Base-by-base conservation (phyloP, 2,888 invertebrate genomes). In the Melinaea marsaeus region DNA sequence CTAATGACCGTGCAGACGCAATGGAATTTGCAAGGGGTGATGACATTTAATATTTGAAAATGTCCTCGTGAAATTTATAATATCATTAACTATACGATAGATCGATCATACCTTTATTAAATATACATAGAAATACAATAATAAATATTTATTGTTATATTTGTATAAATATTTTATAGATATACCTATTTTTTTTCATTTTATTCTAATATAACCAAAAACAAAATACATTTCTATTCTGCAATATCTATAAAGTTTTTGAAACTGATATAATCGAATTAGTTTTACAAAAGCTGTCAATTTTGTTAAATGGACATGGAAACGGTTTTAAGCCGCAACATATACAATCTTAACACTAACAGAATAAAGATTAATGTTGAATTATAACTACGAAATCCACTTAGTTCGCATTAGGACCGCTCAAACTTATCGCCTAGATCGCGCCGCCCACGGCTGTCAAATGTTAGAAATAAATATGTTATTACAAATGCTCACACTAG, bases 381-480 rank as follows among this genome's bases (percentile, higher is more conserved):
- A 32, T 51, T 51, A 51, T 32, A 32, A 51, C 51, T 7, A 51
- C 11, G 51, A 51, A 51, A 32, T 51, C 51, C 51, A 51, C 51
- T 51, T 76, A 76, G 75, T 78, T 80, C 77, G 78, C 79, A 80
- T 72, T 81, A 81, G 75, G 74, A 66, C 58, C n/a, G 75, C 75
- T 64, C 64, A 60, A 71, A 79, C 74, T 63, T 68, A 81, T 88
- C 88, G 87, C 85, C 77, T 67, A 73, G 67, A 88, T 90, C 90
- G 77, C 75, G 72, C 85, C 89, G 86, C 90, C 88, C 81, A 86
- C 87, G 81, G 83, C 88, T 90, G 90, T 90, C 89, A 90, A 82
- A 84, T 80, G 83, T 79, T 84, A 83, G 85, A 85, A 89, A 89
- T 89, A 89, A 87, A 89, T 88, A 88, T 88, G 89, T 90, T 89